Conservation (phyloP, 1,140 invertebrate genomes). For the Leptinotarsa lineolata region DNA sequence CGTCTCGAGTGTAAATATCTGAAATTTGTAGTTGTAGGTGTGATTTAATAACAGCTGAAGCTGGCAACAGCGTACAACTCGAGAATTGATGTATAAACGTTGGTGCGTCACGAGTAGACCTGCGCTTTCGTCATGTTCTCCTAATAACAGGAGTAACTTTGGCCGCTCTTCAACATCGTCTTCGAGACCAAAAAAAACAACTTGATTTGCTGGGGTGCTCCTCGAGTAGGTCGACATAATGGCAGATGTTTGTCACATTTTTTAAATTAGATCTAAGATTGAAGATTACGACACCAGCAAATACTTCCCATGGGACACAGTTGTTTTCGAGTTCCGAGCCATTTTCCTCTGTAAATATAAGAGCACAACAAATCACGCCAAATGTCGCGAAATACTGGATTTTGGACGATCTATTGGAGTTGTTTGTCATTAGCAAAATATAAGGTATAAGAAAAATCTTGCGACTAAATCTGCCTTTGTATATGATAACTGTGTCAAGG, state of each 20-base stretch:
- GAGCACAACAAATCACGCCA: conserved; percentile 6
- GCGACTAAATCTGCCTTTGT: no score
- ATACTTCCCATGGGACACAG: no score
- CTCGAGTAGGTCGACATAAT: neutral
- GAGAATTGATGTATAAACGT: neutral
- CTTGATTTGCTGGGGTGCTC: no score
- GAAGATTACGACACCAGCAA: no score
- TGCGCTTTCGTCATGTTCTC: conserved; percentile 32
- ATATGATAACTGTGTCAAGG: conserved; percentile 26
- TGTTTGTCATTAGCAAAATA: no score
- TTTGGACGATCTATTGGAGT: no score
- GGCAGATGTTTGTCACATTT: neutral
- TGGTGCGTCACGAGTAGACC: conserved; percentile 22
- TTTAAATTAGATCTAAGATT: neutral
- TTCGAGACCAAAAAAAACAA: neutral
- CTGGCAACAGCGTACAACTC: conserved; percentile 12
- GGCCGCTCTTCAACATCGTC: conserved; percentile 29
- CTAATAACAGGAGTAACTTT: conserved; percentile 37
- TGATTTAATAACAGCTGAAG: neutral
- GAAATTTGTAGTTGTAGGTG: no score
- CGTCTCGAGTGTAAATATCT: no score
- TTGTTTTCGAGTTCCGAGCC: no score
- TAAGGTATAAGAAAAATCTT: no score
- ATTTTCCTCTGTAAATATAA: no score
- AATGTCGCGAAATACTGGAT: neutral